Conservation (phyloP, 64 coral and sea anemone genomes). For the Stylophora pistillata region DNA sequence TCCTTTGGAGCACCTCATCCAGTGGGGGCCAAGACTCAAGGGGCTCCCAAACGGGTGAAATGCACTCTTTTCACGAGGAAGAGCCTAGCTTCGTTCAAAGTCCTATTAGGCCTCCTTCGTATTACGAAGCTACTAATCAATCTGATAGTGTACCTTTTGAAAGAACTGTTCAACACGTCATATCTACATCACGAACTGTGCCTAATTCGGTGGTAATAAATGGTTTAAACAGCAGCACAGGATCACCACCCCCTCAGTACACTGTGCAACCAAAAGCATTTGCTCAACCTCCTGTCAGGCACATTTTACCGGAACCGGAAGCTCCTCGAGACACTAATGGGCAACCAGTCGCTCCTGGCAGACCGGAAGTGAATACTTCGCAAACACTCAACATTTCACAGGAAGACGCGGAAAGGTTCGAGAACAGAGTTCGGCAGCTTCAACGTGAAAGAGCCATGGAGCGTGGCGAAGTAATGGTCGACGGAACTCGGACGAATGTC, state of each 20-base stretch:
- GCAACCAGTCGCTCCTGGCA: conserved; percentile 23
- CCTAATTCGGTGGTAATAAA: not conserved
- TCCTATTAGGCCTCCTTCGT: conserved; percentile 49
- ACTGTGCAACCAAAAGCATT: conserved; percentile 12
- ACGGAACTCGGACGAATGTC: not conserved
- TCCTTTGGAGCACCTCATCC: conserved; percentile 11
- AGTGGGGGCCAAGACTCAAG: conserved; percentile 53
- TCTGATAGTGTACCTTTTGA: conserved; percentile 1
- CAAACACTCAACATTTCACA: conserved; percentile 16
- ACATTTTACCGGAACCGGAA: conserved; percentile 13
- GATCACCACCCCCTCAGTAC: conserved; percentile 40
- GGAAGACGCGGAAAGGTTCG: conserved; percentile 23
- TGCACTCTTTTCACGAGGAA: conserved; percentile 79
- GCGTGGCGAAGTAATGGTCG: not conserved
- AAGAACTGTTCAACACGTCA: conserved; percentile 3
- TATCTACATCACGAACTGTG: not conserved
- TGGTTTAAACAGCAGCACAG: not conserved
- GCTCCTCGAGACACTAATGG: not conserved
- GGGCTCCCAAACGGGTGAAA: conserved; percentile 35
- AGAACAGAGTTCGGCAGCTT: conserved; percentile 32
- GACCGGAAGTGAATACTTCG: conserved; percentile 5
- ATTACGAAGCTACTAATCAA: conserved; percentile 63
- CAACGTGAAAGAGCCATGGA: conserved; percentile 42
- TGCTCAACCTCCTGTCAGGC: conserved; percentile 9
- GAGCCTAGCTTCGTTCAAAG: conserved; percentile 78